Conservation (phyloP, 2,888 invertebrate genomes). For the Calameuta filiformis region DNA sequence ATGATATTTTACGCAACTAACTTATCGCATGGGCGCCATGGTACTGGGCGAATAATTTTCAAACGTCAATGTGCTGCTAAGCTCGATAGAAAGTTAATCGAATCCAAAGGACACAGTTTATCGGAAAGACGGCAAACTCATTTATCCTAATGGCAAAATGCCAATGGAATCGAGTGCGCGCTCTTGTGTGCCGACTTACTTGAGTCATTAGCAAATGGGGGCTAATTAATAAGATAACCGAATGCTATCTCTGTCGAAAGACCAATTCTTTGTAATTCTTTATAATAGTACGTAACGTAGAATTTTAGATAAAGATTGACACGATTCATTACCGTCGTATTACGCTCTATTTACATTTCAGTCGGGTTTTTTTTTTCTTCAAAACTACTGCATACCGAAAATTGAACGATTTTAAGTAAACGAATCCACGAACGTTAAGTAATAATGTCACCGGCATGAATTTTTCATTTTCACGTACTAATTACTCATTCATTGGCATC, state of each 20-base stretch:
- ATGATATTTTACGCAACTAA: not conserved
- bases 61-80: not conserved
- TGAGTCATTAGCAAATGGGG: conserved; percentile 41
- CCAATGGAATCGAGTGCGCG: conserved; percentile 20
- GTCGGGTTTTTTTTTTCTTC: not conserved
- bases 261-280: not conserved
- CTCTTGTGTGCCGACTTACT: not conserved
- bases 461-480: not conserved
- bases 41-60: not conserved
- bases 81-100: conserved; percentile 13
- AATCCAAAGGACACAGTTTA: conserved; percentile 27
- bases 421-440: not conserved
- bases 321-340: not conserved
- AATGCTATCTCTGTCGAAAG: conserved; percentile 35
- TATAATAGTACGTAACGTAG: not conserved
- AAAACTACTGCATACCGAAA: not conserved
- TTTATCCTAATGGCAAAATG: conserved; percentile 34
- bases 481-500: not conserved
- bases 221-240: conserved; percentile 49
- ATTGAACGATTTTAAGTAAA: not conserved
- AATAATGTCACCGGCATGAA: not conserved
- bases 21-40: not conserved
- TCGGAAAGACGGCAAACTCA: conserved; percentile 30
- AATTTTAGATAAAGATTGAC: not conserved
- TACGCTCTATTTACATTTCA: not conserved